A percentile compares a stretch with the other conserved stretches of the same genome.
These are phyloP conservation scores for Apamea sordens DNA, from an alignment of 2,888 invertebrate species.

Conservation along the genomic window DNA sequence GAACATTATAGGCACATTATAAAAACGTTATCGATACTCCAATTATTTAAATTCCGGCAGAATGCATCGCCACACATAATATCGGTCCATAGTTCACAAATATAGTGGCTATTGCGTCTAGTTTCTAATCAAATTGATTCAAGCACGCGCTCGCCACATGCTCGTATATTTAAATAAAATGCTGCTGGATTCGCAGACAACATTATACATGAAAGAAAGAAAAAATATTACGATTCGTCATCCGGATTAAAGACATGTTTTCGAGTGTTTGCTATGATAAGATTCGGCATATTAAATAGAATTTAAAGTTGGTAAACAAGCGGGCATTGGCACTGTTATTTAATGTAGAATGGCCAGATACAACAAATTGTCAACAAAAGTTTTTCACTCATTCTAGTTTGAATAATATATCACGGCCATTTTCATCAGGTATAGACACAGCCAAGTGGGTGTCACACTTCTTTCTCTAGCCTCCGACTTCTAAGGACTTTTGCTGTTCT, in stretches of 20 bases:
- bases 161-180: slow-evolving; percentile 44
- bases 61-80: slow-evolving; percentile 4
- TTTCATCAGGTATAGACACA: slow-evolving; percentile 3
- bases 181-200: slow-evolving; percentile 31
- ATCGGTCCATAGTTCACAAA: slow-evolving; percentile 35
- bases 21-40: neutral
- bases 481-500: neutral
- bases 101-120: slow-evolving; percentile 40
- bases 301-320: slow-evolving; percentile 47
- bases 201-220: slow-evolving; percentile 15
- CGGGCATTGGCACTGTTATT: slow-evolving; percentile 46
- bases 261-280: slow-evolving; percentile 34
- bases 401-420: slow-evolving; percentile 17
- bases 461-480: neutral
- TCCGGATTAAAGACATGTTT: slow-evolving; percentile 33
- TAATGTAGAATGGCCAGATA: slow-evolving; percentile 30
- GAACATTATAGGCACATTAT: neutral
- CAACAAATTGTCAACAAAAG: slow-evolving; percentile 11
- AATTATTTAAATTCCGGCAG: slow-evolving; percentile 1
- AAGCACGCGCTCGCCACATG: slow-evolving; percentile 65
- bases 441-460: neutral
- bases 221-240: slow-evolving; percentile 16
- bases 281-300: slow-evolving; percentile 21
- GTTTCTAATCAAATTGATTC: slow-evolving; percentile 49
- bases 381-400: slow-evolving; percentile 7